A percentile compares a stretch with the other conserved stretches of the same genome.
Conservation (phyloP, 2,797 vertebrate genomes). For the Notolepis coatsorum region DNA sequence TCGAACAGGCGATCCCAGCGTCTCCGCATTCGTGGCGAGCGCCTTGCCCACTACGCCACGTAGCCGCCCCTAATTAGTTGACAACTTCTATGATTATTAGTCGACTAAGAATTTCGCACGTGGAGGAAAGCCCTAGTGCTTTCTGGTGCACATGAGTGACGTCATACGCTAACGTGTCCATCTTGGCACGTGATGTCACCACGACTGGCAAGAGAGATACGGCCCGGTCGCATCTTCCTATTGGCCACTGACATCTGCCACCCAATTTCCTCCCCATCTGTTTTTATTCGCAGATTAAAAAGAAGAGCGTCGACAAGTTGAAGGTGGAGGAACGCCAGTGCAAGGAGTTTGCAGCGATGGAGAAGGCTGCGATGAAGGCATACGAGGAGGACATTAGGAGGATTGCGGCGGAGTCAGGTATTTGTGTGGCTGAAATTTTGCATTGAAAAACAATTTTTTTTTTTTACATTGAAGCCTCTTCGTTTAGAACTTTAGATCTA, state of each 20-base stretch:
- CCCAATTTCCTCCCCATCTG: conserved; percentile 9
- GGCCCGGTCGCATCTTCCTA: conserved; percentile 28
- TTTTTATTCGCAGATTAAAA: conserved; percentile 87
- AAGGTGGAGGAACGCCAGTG: conserved; percentile 92
- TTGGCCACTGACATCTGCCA: conserved; percentile 32
- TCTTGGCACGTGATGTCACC: conserved; percentile 43
- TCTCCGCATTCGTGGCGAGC: no score
- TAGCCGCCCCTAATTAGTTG: no score
- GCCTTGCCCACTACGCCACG: no score
- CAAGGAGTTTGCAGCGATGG: conserved; percentile 96
- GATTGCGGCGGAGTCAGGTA: conserved; percentile 83
- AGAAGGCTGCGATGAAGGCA: conserved; percentile 93
- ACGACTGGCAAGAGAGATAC: conserved; percentile 66
- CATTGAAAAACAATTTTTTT: no score
- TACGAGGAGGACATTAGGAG: conserved; percentile 96
- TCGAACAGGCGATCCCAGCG: no score
- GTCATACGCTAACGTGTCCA: background rate
- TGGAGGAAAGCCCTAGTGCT: background rate
- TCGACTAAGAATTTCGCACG: no score
- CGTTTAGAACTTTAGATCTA: background rate
- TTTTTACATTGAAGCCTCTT: conserved; percentile 10
- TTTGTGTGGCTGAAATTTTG: background rate
- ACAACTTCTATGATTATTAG: no score
- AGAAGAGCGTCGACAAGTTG: conserved; percentile 93
- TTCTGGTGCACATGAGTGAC: background rate